These are phyloP conservation scores for Oligia fasciuncula DNA, from an alignment of 2,888 invertebrate species.

Conservation along the genomic window DNA sequence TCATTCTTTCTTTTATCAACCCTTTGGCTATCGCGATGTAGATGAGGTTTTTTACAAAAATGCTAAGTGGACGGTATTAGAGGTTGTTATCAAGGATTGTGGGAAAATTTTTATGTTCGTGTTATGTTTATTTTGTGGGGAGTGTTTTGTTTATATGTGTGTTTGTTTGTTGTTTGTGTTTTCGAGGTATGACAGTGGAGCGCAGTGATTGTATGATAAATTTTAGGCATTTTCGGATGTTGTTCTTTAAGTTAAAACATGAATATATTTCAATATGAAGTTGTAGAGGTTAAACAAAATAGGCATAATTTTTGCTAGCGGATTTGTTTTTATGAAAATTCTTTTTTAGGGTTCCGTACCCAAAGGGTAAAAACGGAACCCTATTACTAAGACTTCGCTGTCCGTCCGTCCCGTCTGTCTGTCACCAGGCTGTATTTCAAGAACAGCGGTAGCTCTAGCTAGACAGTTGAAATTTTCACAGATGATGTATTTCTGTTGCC, in stretches of 20 bases:
- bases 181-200: background rate
- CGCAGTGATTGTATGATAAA: background rate
- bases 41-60: slow-evolving; percentile 61
- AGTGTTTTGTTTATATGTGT: slow-evolving; percentile 16
- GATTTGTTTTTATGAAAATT: background rate
- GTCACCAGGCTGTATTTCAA: too few species aligned
- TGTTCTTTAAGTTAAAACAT: background rate
- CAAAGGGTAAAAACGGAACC: too few species aligned
- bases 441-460: too few species aligned
- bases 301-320: background rate
- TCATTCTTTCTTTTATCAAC: slow-evolving; percentile 64
- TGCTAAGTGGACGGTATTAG: slow-evolving; percentile 63
- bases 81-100: slow-evolving; percentile 43
- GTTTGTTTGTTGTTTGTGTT: background rate
- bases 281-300: background rate
- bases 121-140: slow-evolving; percentile 11
- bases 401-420: too few species aligned
- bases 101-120: slow-evolving; percentile 38
- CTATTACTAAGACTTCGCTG: too few species aligned
- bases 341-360: too few species aligned
- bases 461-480: too few species aligned
- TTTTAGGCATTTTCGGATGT: background rate
- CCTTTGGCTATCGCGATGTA: slow-evolving; percentile 65
- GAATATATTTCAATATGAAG: background rate
- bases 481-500: too few species aligned